Base-by-base conservation (phyloP, 37 sponge, comb jelly and placozoan genomes). In the Cliona cf. orientalis region DNA sequence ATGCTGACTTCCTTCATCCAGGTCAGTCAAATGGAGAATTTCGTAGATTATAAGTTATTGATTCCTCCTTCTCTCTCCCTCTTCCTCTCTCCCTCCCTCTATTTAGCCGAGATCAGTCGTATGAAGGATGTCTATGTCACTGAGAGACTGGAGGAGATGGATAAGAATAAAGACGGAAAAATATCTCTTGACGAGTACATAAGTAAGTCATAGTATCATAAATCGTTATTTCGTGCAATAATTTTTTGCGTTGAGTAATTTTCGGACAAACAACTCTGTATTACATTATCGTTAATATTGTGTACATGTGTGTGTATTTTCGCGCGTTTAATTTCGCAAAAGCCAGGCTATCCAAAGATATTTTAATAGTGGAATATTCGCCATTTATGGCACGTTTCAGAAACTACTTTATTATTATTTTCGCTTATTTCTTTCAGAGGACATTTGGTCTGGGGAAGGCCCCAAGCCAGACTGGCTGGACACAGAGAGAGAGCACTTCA, bases 81-180 rank as follows among this genome's bases (percentile, higher is more conserved):
- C 11, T n/a, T 11, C 6, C 23, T 5, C 41, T 6, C 23, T 25
- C 7, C 23, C 6, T 25, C 28, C 37, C 29, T 2, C 32, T 23
- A 2, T 23, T 37, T 78, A 71, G 96, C 92, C 55, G 97, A 96
- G 59, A 91, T 88, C 25, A 73, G 78, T 0, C 82, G 78, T 69
- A 96, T 96, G 97, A 73, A 79, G 59, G 85, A 84, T 21, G 40
- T 96, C 22, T 86, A 88, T 0, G 65, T 96, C 23, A 78, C 86
- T 23, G 97, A 95, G 79, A 84, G 90, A 0, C 23, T 97, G 25
- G 65, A 84, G 42, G 95, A 97, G 41, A 87, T 94, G 80, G 97
- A 97, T 76, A 89, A 72, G 44, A 72, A 97, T 59, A 91, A 87
- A 58, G 93, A 97, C 69, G 95, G 91, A 22, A 55, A 46, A 19